Evolutionary conservation across 37 sponge, comb jelly and placozoan genomes (phyloP), one percentile per base, ranked within the genome.

Genomic region (Spongilla lacustris): DNA sequence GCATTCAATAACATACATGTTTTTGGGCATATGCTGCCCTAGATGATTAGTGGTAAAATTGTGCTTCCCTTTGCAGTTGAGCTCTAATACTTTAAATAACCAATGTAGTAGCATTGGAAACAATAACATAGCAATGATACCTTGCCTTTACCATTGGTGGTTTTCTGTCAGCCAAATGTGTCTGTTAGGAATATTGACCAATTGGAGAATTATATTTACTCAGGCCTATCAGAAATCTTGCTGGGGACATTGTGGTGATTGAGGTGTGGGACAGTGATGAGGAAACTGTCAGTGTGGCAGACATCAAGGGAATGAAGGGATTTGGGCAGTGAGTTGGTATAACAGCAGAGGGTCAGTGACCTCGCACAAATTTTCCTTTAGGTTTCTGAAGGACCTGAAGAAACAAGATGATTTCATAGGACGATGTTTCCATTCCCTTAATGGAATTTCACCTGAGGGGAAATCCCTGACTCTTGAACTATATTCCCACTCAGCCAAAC

Each of bases 381-480:
- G 58, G 58, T 58, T 58, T 58, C 14, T 58, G 58, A 58, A 58
- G 21, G 58, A 58, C 21, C 58, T 58, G 1, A 58, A 58, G 58
- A 58, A 58, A 58, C 58, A 58, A 58, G 88, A 87, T 84, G 92
- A 92, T 50, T 92, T 88, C 36, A 84, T 92, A 76, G 92, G 92
- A 27, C 68, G 92, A 6, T 37, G 48, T 14, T 88, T 88, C 85
- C 58, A 75, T 35, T 79, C 73, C 41, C 84, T 92, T 0, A 68
- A 80, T 30, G 67, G 70, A 1, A 35, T 89, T 46, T 83, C 83
- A 23, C 67, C 26, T 38, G 34, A 2, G 10, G 84, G 84, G 35
- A 74, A 78, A 21, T 36, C n/a, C 2, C 83, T 78, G 84, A 73
- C 73, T 1, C 69, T 90, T 23, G 75, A 36, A 0, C 79, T 90